These are phyloP conservation scores for Galeopsomyia nigrocyanea DNA, from an alignment of 2,888 invertebrate genomes.

Conservation along the genomic window DNA sequence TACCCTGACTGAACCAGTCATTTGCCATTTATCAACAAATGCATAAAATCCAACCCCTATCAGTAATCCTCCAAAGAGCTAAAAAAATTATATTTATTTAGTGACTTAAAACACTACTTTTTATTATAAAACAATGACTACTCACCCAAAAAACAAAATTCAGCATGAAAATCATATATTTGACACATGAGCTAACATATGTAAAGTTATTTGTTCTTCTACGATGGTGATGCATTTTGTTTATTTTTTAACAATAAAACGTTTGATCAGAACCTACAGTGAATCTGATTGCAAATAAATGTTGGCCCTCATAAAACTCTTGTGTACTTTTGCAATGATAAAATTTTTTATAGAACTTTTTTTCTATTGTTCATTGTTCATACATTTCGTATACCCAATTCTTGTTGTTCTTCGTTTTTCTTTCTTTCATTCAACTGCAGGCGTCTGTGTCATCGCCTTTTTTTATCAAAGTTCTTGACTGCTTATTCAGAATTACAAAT, in stretches of 20 bases:
- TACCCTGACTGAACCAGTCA: constrained; percentile 85
- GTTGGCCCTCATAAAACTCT: not conserved
- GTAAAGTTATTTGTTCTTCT: constrained; percentile 81
- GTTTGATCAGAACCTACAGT: not conserved
- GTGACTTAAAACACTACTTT: not conserved
- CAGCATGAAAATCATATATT: constrained; percentile 90
- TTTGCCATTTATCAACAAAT: constrained; percentile 93
- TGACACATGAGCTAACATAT: constrained; percentile 88
- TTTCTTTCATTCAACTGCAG: too few species aligned
- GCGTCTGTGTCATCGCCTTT: too few species aligned
- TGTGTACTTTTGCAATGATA: not conserved
- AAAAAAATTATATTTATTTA: constrained; percentile 59
- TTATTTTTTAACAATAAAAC: constrained; percentile 1
- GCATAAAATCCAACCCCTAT: constrained; percentile 92
- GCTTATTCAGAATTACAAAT: too few species aligned
- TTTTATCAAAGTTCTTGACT: too few species aligned
- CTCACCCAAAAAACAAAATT: constrained; percentile 94
- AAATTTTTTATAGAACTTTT: not conserved
- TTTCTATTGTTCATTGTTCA: constrained; percentile 11
- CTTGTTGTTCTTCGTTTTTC: too few species aligned
- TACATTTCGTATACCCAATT: too few species aligned
- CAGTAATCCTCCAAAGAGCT: constrained; percentile 89
- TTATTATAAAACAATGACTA: constrained; percentile 50
- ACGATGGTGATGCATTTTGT: constrained; percentile 68
- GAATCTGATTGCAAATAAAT: not conserved